A percentile compares a stretch with the other conserved stretches of the same genome.
Evolutionary conservation across 1,140 invertebrate genomes (phyloP).

Genomic region (Halictus rubicundus): DNA sequence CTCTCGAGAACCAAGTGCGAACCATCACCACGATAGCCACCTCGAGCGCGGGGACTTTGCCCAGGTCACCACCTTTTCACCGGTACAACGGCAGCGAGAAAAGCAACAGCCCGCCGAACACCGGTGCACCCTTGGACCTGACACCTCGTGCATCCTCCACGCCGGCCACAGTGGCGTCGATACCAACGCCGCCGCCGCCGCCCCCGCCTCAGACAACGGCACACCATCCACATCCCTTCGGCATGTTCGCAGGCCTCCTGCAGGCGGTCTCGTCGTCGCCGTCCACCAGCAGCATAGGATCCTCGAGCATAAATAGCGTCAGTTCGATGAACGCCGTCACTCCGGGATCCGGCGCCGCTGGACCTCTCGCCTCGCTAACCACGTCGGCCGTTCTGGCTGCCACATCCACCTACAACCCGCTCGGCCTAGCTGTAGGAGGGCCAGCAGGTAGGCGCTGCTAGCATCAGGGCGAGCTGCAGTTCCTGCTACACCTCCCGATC

Average conservation of each 20-base stretch:
- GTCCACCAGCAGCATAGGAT: conserved; percentile 65
- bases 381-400: conserved; percentile 85
- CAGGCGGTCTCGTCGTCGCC: conserved; percentile 78
- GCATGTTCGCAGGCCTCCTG: conserved; percentile 80
- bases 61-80: conserved; percentile 79
- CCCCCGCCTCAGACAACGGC: conserved; percentile 48
- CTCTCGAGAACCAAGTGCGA: conserved; percentile 87
- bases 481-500: conserved; percentile 78
- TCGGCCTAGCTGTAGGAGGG: conserved; percentile 87
- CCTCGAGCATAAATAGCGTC: conserved; percentile 66
- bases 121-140: conserved; percentile 75
- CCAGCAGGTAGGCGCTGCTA: conserved; percentile 87
- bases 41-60: conserved; percentile 82
- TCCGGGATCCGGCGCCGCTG: conserved; percentile 59
- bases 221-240: conserved; percentile 76
- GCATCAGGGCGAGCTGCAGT: conserved; percentile 79
- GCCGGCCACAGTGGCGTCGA: conserved; percentile 74
- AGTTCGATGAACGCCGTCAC: conserved; percentile 65
- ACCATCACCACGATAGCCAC: conserved; percentile 83
- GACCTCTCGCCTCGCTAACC: conserved; percentile 87
- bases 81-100: conserved; percentile 81
- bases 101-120: conserved; percentile 76
- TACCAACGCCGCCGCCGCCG: conserved; percentile 74
- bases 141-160: conserved; percentile 78
- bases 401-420: conserved; percentile 90